Percentiles rank a stretch among this genome's conserved stretches.
Evolutionary conservation across 2,888 invertebrate genomes (phyloP).

Genomic region (Carcina quercana): DNA sequence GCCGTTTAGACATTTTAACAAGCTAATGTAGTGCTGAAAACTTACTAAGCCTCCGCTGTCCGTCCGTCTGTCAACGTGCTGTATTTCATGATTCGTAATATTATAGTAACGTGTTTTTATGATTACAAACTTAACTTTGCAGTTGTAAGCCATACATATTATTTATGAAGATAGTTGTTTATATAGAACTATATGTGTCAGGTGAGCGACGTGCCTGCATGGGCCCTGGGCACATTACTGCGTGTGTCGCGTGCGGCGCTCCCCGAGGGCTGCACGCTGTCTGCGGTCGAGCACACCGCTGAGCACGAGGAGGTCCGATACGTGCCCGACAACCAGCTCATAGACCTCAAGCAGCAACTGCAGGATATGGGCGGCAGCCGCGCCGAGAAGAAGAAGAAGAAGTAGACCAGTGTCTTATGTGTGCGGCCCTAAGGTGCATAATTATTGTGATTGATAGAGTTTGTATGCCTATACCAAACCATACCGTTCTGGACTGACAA

Average conservation of each 20-base stretch:
- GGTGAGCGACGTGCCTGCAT: slow-evolving; percentile 77
- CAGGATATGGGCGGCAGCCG: slow-evolving; percentile 77
- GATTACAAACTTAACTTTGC: too few species aligned
- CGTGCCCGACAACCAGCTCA: slow-evolving; percentile 88
- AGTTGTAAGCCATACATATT: too few species aligned
- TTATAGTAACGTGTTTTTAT: too few species aligned
- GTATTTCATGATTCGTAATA: too few species aligned
- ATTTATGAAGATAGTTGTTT: too few species aligned
- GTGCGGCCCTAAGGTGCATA: not conserved
- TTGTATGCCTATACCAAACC: too few species aligned
- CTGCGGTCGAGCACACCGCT: slow-evolving; percentile 78
- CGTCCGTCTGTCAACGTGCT: too few species aligned
- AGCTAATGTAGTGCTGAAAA: too few species aligned
- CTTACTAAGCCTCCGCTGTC: too few species aligned
- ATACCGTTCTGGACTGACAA: too few species aligned
- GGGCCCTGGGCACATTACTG: slow-evolving; percentile 80
- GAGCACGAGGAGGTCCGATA: slow-evolving; percentile 80
- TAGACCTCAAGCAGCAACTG: slow-evolving; percentile 83
- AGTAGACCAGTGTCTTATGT: slow-evolving; percentile 21
- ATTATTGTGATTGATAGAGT: not conserved
- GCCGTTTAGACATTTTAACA: too few species aligned
- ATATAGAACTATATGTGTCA: too few species aligned
- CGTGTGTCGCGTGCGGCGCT: slow-evolving; percentile 82
- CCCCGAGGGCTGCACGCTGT: slow-evolving; percentile 86
- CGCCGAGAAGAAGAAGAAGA: slow-evolving; percentile 55